phyloP scores from a whole-genome alignment of 2,113 vertebrate genomes.

The Holacanthus passer region DNA sequence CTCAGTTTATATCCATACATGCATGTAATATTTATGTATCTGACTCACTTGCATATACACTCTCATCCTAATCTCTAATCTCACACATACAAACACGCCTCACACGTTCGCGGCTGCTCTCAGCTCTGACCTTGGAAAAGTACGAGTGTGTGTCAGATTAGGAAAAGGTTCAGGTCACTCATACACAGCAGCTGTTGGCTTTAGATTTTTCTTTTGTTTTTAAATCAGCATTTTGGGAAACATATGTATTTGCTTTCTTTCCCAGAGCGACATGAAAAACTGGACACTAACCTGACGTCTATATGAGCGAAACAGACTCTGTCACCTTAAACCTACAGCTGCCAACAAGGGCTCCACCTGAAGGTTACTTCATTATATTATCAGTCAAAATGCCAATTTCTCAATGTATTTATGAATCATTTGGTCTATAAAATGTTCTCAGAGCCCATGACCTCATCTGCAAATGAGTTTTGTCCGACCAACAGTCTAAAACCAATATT shows the following conservation, averaged over 20 bases:
- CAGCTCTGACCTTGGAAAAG: conserved; percentile 8
- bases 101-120: neutral
- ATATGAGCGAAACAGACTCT: no score
- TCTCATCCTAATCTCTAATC: conserved; percentile 13
- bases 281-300: neutral
- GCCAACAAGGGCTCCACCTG: no score
- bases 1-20: neutral
- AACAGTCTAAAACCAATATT: no score
- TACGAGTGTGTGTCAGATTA: neutral
- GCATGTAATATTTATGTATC: conserved; percentile 11
- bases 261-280: neutral
- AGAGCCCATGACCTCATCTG: neutral
- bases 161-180: neutral
- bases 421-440: neutral
- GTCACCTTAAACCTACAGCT: no score
- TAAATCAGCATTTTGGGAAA: neutral
- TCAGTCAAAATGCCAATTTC: neutral
- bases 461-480: neutral
- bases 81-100: conserved; percentile 11
- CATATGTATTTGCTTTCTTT: neutral
- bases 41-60: neutral
- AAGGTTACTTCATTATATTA: no score
- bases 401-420: neutral
- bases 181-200: neutral
- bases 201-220: neutral